Evolutionary conservation across 2,797 vertebrate genomes (phyloP).

Genomic region (Mallotus villosus): DNA sequence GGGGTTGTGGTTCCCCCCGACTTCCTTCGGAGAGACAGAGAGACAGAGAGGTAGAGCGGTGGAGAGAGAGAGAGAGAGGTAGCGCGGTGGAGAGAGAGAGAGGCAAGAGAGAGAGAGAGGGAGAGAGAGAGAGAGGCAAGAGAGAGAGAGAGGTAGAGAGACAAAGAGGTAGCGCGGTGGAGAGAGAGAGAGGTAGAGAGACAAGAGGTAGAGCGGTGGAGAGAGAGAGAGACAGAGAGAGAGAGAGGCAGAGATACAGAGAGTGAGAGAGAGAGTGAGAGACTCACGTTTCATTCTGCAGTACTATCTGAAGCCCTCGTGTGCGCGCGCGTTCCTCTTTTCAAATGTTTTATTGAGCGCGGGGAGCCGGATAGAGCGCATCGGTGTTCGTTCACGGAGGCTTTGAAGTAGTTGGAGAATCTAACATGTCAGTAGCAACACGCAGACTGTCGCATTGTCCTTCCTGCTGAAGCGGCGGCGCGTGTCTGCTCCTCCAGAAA

Average conservation of each 20-base stretch:
- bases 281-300: constrained; percentile 61
- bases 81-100: too few species aligned
- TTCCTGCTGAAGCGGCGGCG: not conserved
- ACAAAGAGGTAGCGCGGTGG: not conserved
- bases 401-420: too few species aligned
- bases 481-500: constrained; percentile 30
- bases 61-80: not conserved
- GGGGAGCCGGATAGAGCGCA: not conserved
- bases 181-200: constrained; percentile 6
- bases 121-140: not conserved
- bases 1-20: not conserved
- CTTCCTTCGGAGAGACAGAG: constrained; percentile 5
- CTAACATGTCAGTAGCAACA: not conserved
- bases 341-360: not conserved
- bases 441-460: not conserved
- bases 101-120: too few species aligned
- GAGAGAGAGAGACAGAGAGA: not conserved
- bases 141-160: not conserved
- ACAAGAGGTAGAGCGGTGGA: not conserved
- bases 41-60: not conserved
- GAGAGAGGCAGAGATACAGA: constrained; percentile 42
- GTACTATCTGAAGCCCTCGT: constrained; percentile 35
- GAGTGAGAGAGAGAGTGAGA: not conserved
- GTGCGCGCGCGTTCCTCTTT: constrained; percentile 7
- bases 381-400: not conserved